Conservation (phyloP, 1,140 invertebrate species). For the Heliconius himera region DNA sequence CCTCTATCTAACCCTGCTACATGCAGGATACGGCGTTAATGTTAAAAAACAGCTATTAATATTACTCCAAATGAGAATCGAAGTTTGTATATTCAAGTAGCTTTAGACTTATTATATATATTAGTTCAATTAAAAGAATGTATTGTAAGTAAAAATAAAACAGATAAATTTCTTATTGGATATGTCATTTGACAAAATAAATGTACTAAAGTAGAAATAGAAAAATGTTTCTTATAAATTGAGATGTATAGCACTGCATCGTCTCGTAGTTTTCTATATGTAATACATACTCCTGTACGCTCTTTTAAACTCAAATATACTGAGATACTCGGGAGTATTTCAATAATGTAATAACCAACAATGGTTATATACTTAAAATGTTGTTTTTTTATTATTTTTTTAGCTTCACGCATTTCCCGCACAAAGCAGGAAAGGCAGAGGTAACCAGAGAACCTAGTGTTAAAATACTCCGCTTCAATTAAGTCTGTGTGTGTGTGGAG, state of each 20-base stretch:
- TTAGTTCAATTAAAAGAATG: background rate
- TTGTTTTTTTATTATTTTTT: too few relatives aligned
- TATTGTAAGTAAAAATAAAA: background rate
- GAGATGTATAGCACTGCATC: background rate
- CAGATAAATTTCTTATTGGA: background rate
- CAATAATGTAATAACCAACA: too few relatives aligned
- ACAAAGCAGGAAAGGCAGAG: too few relatives aligned
- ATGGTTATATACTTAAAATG: too few relatives aligned
- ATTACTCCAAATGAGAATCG: too few relatives aligned
- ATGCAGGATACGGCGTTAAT: too few relatives aligned
- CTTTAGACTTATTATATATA: background rate
- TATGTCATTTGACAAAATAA: background rate
- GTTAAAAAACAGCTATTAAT: too few relatives aligned
- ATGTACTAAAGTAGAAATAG: background rate
- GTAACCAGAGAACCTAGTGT: too few relatives aligned
- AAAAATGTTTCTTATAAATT: slow-evolving; percentile 8
- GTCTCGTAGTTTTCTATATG: background rate
- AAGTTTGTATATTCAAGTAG: background rate
- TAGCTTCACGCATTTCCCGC: too few relatives aligned
- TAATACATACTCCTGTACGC: background rate
- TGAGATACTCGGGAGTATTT: background rate
- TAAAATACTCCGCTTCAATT: too few relatives aligned
- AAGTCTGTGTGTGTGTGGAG: too few relatives aligned
- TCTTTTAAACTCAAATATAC: background rate
- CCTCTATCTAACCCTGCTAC: too few relatives aligned